Percentiles rank a stretch among this genome's conserved stretches.
Conservation (phyloP, 2,113 vertebrate species). For the Macrotus californicus region DNA sequence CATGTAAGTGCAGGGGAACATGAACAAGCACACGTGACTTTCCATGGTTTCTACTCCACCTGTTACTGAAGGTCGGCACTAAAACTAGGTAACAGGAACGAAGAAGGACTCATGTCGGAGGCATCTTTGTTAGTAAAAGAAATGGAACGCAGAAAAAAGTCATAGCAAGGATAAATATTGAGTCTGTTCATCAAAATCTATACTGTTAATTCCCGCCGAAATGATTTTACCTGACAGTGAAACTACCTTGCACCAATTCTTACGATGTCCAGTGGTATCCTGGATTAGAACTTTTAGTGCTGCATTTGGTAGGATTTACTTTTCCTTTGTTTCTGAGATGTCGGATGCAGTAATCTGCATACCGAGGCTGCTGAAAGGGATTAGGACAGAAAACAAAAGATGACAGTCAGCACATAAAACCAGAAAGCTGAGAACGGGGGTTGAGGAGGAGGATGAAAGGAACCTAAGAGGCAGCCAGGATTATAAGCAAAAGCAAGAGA, state of each 20-base stretch:
- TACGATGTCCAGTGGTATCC: conserved; percentile 62
- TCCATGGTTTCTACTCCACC: background rate
- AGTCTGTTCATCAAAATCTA: conserved; percentile 50
- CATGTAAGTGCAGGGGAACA: background rate
- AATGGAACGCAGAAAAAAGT: background rate
- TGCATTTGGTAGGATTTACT: background rate
- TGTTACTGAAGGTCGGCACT: background rate
- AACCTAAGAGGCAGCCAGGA: rapidly evolving
- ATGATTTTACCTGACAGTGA: conserved; percentile 47
- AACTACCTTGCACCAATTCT: conserved; percentile 45
- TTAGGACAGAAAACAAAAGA: background rate
- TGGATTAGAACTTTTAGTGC: background rate
- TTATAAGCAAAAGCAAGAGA: background rate
- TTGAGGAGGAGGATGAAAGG: background rate
- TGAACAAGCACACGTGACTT: background rate
- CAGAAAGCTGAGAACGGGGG: background rate
- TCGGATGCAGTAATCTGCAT: background rate
- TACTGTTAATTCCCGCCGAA: conserved; percentile 53
- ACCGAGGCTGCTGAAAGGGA: background rate
- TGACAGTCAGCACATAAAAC: background rate
- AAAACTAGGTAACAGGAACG: background rate
- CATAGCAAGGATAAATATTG: background rate
- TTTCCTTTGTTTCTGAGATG: background rate
- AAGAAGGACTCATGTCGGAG: background rate
- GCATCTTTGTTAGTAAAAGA: background rate